These are phyloP conservation scores for Balaenoptera acutorostrata DNA, from an alignment of 2,113 vertebrate genomes.

Conservation along the genomic window DNA sequence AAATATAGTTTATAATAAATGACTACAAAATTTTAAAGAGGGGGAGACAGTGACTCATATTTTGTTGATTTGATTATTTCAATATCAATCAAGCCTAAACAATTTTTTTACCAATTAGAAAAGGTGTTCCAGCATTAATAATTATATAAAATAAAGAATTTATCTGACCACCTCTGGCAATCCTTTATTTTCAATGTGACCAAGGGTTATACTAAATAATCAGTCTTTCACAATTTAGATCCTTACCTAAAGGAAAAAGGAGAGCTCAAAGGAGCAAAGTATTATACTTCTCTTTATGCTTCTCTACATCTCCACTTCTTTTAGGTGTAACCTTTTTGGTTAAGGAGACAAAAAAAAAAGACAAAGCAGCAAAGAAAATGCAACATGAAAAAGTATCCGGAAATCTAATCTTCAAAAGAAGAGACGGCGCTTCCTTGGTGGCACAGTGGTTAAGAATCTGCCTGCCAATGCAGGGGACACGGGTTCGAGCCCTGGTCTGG, in stretches of 20 bases:
- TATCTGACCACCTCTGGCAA: neutral
- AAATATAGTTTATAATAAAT: slow-evolving; percentile 40
- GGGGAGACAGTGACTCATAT: neutral
- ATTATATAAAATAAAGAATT: neutral
- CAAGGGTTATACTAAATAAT: neutral
- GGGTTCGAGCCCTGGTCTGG: no score
- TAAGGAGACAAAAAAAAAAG: neutral
- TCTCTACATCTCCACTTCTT: neutral
- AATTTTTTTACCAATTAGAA: neutral
- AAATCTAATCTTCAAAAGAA: slow-evolving; percentile 22
- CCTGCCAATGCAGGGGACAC: no score
- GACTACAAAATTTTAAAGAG: neutral
- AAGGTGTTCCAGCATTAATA: slow-evolving; percentile 6
- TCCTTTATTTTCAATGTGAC: neutral
- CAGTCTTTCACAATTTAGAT: neutral
- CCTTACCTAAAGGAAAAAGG: neutral
- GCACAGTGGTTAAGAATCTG: no score
- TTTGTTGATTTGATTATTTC: neutral
- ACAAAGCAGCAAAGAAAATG: neutral
- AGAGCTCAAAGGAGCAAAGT: neutral
- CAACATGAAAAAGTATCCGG: neutral
- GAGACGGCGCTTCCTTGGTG: neutral
- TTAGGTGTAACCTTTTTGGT: neutral
- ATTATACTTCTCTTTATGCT: neutral
- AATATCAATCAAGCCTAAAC: neutral